Evolutionary conservation across 2,797 vertebrate genomes (phyloP).

Genomic region (Gymnocypris eckloni): DNA sequence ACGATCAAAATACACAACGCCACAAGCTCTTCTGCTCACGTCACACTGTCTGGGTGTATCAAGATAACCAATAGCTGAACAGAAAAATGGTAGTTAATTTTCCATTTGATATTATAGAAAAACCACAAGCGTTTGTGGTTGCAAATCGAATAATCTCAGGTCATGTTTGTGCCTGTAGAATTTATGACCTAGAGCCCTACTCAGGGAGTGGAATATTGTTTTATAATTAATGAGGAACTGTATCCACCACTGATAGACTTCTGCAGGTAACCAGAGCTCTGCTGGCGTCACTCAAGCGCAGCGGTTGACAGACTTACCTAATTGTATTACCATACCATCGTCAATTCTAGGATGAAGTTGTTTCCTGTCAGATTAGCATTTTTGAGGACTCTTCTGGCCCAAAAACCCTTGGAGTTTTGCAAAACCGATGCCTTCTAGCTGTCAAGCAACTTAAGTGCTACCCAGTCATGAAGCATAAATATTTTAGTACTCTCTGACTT

Average conservation of each 20-base stretch:
- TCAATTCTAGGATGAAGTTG: constrained; percentile 65
- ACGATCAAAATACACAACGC: constrained; percentile 11
- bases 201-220: constrained; percentile 89
- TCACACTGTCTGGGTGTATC: background rate
- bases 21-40: background rate
- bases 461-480: constrained; percentile 83
- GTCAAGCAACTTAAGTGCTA: constrained; percentile 59
- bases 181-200: constrained; percentile 67
- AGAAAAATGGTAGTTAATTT: constrained; percentile 22
- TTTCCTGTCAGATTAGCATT: constrained; percentile 37
- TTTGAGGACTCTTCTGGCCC: constrained; percentile 1
- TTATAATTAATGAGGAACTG: constrained; percentile 91
- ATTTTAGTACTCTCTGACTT: constrained; percentile 77
- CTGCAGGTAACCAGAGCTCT: constrained; percentile 87
- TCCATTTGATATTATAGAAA: constrained; percentile 2
- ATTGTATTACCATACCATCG: constrained; percentile 67
- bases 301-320: constrained; percentile 75
- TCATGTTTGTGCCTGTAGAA: constrained; percentile 58
- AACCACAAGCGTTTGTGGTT: constrained; percentile 1
- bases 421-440: constrained; percentile 19
- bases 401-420: constrained; percentile 31
- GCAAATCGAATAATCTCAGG: constrained; percentile 59
- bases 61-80: constrained; percentile 3
- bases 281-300: constrained; percentile 70
- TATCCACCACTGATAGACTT: constrained; percentile 83